Evolutionary conservation across 2,797 vertebrate species (phyloP), one percentile per base, ranked within the genome.

Genomic region (Micrastur ruficollis): DNA sequence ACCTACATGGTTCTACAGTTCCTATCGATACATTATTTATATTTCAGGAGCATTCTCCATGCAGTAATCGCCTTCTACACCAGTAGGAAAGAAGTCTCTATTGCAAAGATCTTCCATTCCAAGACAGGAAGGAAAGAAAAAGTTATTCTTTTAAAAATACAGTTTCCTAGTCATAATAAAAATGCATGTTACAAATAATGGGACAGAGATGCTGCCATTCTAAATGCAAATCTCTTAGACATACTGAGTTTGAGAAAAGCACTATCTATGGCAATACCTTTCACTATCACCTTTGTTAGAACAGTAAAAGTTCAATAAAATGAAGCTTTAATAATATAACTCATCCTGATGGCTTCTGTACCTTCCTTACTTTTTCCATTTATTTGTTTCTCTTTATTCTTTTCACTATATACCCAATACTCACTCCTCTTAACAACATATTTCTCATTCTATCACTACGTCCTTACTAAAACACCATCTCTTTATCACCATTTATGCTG

Each of bases 11-110:
- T 92, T 96, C 95, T 96, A 96, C 95, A 91, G 92, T 97, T 97
- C 96, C 92, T 95, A 55, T 42, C 14, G 0, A 91, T 97, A 66
- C 89, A 96, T 97, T 97, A 97, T 96, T 97, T 96, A 97, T 97
- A 85, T 87, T 90, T 89, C 86, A 85, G 61, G 47, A 85, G 71
- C 63, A 82, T 61, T 68, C 86, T 88, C 40, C 34, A 67, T 10
- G 0, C 8, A 5, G 58, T 80, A 76, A 80, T 65, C 2, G 18
- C n/a, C 31, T 66, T 95, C 68, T 52, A 26, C 26, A 73, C 27
- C 17, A 11, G 56, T 13, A 68, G 46, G 20, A 68, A 85, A 86
- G 52, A 83, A 88, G 83, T 14, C 36, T 59, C 59, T 50, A 29
- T 44, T 58, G 87, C 38, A 40, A 79, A 63, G 86, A 58, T 38